Percentiles rank a stretch among this genome's conserved stretches.
phyloP scores from a whole-genome alignment of 2,888 invertebrate species.

The Drosophila cognata region DNA sequence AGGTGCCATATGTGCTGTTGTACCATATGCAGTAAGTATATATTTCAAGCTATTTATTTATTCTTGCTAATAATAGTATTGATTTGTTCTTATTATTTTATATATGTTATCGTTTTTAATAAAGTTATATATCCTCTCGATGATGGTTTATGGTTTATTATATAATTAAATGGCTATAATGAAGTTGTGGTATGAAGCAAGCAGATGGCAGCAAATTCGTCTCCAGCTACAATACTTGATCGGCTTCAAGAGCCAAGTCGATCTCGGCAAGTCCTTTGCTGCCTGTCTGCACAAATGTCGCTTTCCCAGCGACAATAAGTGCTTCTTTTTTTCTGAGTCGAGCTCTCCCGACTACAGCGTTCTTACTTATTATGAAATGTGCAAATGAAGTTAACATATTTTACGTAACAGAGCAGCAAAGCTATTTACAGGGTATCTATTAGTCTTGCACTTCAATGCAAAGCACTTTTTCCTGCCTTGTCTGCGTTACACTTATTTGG shows the following conservation, averaged over 20 bases:
- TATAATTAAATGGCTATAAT: not conserved
- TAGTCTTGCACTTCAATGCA: not conserved
- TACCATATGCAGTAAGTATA: not conserved
- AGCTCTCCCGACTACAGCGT: not conserved
- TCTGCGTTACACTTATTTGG: not conserved
- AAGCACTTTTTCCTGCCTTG: not conserved
- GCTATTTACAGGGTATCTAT: slow-evolving; percentile 1
- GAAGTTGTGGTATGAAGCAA: not conserved
- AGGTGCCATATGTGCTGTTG: not conserved
- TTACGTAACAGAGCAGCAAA: not conserved
- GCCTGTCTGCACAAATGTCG: not conserved
- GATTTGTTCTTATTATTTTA: not conserved
- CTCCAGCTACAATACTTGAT: not conserved
- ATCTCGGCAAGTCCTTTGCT: not conserved
- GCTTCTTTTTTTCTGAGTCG: too few species aligned
- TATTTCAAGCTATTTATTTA: not conserved
- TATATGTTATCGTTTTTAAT: not conserved
- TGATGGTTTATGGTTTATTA: not conserved
- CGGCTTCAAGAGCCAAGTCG: not conserved
- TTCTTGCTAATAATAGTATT: not conserved
- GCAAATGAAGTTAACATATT: too few species aligned
- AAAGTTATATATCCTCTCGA: too few species aligned
- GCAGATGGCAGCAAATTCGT: not conserved
- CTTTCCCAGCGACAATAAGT: not conserved
- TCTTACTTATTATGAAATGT: not conserved